These are phyloP conservation scores for Henricia sp. DNA, from an alignment of 53 echinoderm and acorn worm genomes.

Conservation along the genomic window DNA sequence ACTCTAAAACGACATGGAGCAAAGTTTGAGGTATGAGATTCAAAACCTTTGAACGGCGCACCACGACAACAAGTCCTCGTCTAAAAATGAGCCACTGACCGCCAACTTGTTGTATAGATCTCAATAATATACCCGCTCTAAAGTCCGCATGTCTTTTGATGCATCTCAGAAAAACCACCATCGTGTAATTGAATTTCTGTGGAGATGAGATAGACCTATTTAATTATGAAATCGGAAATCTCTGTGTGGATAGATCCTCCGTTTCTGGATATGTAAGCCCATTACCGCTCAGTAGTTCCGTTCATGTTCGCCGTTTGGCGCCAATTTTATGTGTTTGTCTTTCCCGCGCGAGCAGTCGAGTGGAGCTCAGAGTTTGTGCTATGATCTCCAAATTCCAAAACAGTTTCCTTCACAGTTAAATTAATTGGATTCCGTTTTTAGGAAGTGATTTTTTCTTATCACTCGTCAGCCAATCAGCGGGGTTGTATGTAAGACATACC, in stretches of 20 bases:
- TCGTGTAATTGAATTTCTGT: conserved; percentile 29
- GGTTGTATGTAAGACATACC: neutral
- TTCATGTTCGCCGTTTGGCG: conserved; percentile 26
- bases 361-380: conserved; percentile 7
- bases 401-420: neutral
- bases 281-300: conserved; percentile 11
- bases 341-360: neutral
- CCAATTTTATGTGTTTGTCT: neutral
- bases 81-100: neutral
- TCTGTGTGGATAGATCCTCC: conserved; percentile 1
- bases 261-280: conserved; percentile 33
- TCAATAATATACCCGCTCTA: neutral
- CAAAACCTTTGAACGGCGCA: too few species aligned
- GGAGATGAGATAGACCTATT: conserved; percentile 28
- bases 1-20: too few species aligned
- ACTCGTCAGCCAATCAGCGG: conserved; percentile 11
- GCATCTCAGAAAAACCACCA: neutral
- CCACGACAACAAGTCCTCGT: conserved; percentile 19
- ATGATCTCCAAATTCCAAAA: neutral
- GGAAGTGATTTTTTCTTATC: neutral
- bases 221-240: conserved; percentile 54
- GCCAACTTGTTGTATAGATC: neutral
- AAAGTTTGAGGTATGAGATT: too few species aligned
- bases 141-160: neutral
- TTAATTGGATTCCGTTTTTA: neutral